phyloP scores from a whole-genome alignment of 1,140 invertebrate genomes.

The Zaprionus kolodkinae region DNA sequence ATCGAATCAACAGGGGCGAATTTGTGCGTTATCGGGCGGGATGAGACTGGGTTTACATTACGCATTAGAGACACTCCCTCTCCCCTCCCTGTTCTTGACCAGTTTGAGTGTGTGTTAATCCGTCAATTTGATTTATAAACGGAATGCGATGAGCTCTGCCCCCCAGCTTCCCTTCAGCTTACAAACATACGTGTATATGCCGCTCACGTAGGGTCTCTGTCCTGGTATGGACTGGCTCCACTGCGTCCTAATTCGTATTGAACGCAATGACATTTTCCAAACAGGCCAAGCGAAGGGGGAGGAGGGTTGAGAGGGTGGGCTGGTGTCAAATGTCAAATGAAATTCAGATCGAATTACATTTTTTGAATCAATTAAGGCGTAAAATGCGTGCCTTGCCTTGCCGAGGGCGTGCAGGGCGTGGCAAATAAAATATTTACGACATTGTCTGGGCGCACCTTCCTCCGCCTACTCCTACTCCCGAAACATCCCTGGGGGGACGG shows the following conservation, averaged over 20 bases:
- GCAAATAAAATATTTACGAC: constrained; percentile 57
- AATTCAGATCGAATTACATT: constrained; percentile 67
- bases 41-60: constrained; percentile 6
- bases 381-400: constrained; percentile 11
- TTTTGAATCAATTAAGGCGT: constrained; percentile 67
- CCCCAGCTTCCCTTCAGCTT: too few relatives aligned
- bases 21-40: not conserved
- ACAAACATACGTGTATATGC: constrained; percentile 4
- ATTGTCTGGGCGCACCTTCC: constrained; percentile 19
- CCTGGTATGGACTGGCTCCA: not conserved
- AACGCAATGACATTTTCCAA: constrained; percentile 36
- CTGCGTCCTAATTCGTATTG: constrained; percentile 41
- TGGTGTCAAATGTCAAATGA: constrained; percentile 34
- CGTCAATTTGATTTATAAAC: constrained; percentile 25
- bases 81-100: not conserved
- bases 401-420: constrained; percentile 32
- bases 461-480: not conserved
- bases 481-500: not conserved
- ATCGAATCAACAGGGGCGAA: constrained; percentile 7
- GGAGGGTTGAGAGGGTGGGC: not conserved
- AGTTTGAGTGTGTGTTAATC: constrained; percentile 21
- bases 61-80: constrained; percentile 11
- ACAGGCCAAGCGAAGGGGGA: constrained; percentile 9
- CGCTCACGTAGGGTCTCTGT: constrained; percentile 23
- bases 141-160: constrained; percentile 6